These are phyloP conservation scores for Paramuricea clavata DNA, from an alignment of 92 coral and sea anemone species.

Conservation along the genomic window DNA sequence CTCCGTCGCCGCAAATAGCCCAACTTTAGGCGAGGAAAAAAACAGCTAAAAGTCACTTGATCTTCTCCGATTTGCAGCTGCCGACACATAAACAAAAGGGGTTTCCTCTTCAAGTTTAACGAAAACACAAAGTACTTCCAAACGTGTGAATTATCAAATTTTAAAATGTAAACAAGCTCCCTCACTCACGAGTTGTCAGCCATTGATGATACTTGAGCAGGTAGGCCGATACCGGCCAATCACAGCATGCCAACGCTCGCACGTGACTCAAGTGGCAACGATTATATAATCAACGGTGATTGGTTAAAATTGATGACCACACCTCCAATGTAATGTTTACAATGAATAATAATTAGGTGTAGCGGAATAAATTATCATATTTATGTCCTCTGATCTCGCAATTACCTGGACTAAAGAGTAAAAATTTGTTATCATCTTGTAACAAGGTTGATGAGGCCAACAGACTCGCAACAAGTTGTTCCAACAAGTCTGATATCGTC, in stretches of 20 bases:
- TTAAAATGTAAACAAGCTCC: neutral
- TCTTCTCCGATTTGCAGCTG: neutral
- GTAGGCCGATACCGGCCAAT: constrained; percentile 15
- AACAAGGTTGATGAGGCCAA: no score
- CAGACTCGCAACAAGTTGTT: no score
- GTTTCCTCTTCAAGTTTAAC: neutral
- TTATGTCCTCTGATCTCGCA: neutral
- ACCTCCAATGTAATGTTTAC: constrained; percentile 15
- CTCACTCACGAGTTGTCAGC: constrained; percentile 1
- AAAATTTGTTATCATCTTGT: neutral
- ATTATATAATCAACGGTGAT: neutral
- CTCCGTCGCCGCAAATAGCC: neutral
- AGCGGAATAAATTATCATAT: neutral
- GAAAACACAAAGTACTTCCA: neutral
- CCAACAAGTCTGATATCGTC: no score
- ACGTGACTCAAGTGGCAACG: constrained; percentile 21
- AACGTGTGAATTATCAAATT: neutral
- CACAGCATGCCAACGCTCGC: constrained; percentile 18
- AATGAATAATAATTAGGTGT: neutral
- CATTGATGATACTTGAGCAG: neutral
- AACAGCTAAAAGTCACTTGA: neutral
- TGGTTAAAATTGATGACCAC: neutral
- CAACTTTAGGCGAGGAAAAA: neutral
- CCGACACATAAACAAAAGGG: neutral
- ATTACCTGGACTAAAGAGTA: no score